Conservation (phyloP, 2,797 vertebrate species). For the Scomberomorus guttatus region DNA sequence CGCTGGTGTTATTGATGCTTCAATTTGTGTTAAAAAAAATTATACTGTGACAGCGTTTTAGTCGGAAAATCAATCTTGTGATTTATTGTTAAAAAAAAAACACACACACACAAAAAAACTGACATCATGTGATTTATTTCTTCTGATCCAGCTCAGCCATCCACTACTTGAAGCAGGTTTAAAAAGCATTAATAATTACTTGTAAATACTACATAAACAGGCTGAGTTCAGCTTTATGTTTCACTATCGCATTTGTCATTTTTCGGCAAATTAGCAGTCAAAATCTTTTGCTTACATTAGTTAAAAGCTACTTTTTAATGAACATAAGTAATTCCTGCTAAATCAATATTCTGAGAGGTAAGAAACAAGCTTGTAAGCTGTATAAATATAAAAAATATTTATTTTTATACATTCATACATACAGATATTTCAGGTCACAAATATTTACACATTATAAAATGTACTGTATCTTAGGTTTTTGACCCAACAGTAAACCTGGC, state of each 20-base stretch:
- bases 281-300: not conserved
- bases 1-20: not conserved
- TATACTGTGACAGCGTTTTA: not conserved
- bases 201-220: not conserved
- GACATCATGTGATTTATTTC: not conserved
- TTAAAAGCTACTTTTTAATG: not conserved
- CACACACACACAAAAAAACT: too few relatives aligned
- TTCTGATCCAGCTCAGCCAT: not conserved
- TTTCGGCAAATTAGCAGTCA: not conserved
- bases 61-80: not conserved
- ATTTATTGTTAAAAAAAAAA: not conserved
- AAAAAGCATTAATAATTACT: not conserved
- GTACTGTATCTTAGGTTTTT: slow-evolving; percentile 63
- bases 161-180: not conserved
- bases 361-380: slow-evolving; percentile 32
- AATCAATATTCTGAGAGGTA: not conserved
- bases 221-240: not conserved
- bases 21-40: too few relatives aligned
- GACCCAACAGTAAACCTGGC: slow-evolving; percentile 73
- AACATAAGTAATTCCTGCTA: not conserved
- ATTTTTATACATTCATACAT: slow-evolving; percentile 76
- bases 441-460: slow-evolving; percentile 73
- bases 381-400: slow-evolving; percentile 79
- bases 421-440: slow-evolving; percentile 67
- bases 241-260: rapidly evolving